These are phyloP conservation scores for Trissonchulus sp. DNA, from an alignment of 2,888 invertebrate species.

Conservation along the genomic window DNA sequence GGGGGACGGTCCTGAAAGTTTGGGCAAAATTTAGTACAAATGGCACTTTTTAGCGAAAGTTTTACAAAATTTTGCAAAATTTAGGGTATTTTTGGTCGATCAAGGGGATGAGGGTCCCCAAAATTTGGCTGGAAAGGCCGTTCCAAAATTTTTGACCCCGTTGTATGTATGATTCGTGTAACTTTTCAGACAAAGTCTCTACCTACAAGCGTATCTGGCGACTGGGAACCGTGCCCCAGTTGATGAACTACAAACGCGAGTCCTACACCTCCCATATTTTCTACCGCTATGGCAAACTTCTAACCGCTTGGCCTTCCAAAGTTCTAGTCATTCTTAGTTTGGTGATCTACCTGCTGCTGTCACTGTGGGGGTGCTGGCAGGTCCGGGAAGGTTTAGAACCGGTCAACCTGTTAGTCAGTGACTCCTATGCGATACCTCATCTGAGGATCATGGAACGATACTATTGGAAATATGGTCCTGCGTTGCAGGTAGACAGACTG, in stretches of 20 bases:
- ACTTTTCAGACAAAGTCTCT: too few species aligned
- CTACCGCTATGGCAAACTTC: neutral
- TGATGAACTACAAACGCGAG: neutral
- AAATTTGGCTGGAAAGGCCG: too few species aligned
- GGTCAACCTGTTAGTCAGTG: neutral
- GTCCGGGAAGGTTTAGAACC: conserved; percentile 23
- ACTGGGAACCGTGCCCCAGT: neutral
- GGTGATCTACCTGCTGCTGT: neutral
- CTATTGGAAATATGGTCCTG: conserved; percentile 12
- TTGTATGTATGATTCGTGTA: too few species aligned
- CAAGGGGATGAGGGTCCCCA: too few species aligned
- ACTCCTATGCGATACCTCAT: conserved; percentile 12
- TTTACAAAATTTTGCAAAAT: too few species aligned
- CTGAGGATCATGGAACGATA: neutral
- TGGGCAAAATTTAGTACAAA: too few species aligned
- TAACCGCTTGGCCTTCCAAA: neutral
- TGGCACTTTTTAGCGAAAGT: too few species aligned
- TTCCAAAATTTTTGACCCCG: too few species aligned
- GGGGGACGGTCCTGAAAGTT: too few species aligned
- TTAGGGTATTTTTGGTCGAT: too few species aligned
- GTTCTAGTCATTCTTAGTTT: neutral
- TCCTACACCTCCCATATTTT: neutral
- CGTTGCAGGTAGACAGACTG: conserved; percentile 6
- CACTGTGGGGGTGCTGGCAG: neutral
- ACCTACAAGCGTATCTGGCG: neutral